Evolutionary conservation across 2,888 invertebrate species (phyloP).

Genomic region (Cheilosia scutellata): DNA sequence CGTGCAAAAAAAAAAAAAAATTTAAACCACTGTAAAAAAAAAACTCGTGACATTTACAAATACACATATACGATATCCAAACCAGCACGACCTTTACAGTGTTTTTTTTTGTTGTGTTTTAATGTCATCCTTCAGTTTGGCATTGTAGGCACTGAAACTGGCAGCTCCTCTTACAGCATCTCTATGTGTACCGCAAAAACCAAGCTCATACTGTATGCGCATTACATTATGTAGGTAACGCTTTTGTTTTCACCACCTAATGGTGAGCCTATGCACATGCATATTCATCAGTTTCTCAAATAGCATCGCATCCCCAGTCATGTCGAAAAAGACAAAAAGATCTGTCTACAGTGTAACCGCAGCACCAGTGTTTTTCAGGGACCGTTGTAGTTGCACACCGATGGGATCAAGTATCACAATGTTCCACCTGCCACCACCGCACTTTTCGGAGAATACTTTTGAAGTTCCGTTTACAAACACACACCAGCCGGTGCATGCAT

Average conservation of each 20-base stretch:
- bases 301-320: constrained; percentile 26
- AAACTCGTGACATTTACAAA: constrained; percentile 52
- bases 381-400: constrained; percentile 35
- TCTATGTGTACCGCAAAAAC: constrained; percentile 39
- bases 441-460: constrained; percentile 30
- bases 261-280: constrained; percentile 40
- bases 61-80: constrained; percentile 14
- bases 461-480: constrained; percentile 21
- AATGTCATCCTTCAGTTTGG: constrained; percentile 37
- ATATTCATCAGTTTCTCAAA: constrained; percentile 56
- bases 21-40: constrained; percentile 10
- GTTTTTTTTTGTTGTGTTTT: neutral
- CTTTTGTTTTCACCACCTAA: constrained; percentile 36
- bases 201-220: constrained; percentile 28
- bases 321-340: constrained; percentile 6
- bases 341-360: constrained; percentile 40
- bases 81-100: constrained; percentile 32
- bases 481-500: neutral
- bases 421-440: constrained; percentile 50
- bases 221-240: constrained; percentile 1
- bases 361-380: constrained; percentile 20
- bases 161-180: constrained; percentile 57
- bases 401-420: constrained; percentile 42
- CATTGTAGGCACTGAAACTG: constrained; percentile 39
- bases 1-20: neutral